Evolutionary conservation across 1,140 invertebrate species (phyloP).

Genomic region (Pygmarrhopalites habei): DNA sequence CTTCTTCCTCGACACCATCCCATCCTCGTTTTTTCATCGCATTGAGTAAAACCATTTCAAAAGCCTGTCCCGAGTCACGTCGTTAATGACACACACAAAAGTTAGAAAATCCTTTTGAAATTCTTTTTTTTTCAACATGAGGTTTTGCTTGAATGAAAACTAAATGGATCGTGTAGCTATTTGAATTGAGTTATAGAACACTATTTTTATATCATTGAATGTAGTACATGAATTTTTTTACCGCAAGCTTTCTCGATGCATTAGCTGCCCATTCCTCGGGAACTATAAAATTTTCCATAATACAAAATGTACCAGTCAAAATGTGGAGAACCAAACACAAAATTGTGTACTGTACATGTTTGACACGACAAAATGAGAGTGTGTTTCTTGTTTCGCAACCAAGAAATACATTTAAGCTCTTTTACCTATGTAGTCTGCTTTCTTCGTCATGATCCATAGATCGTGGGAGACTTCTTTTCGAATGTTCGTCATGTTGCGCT

Average conservation of each 20-base stretch:
- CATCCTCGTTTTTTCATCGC: constrained; percentile 84
- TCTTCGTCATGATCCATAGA: constrained; percentile 68
- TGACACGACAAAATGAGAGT: no score
- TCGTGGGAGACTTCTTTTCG: constrained; percentile 66
- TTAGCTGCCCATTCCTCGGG: constrained; percentile 64
- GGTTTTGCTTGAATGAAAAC: no score
- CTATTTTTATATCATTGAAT: no score
- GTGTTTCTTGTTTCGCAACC: no score
- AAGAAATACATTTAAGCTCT: no score
- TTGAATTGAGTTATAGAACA: not conserved
- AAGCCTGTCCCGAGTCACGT: constrained; percentile 55
- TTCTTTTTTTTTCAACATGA: no score
- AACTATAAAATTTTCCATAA: constrained; percentile 55
- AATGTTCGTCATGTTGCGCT: constrained; percentile 63
- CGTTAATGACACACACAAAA: constrained; percentile 45
- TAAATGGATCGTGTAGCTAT: no score
- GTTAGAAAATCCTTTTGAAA: not conserved
- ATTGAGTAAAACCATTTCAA: constrained; percentile 70
- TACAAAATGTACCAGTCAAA: no score
- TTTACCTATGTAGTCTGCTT: no score
- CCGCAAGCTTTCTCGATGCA: constrained; percentile 41
- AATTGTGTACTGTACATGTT: no score
- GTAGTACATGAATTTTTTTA: no score
- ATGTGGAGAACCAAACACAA: no score
- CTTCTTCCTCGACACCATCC: constrained; percentile 74